Conservation (phyloP, 2,113 vertebrate genomes). For the Andinoacara biseriatus region DNA sequence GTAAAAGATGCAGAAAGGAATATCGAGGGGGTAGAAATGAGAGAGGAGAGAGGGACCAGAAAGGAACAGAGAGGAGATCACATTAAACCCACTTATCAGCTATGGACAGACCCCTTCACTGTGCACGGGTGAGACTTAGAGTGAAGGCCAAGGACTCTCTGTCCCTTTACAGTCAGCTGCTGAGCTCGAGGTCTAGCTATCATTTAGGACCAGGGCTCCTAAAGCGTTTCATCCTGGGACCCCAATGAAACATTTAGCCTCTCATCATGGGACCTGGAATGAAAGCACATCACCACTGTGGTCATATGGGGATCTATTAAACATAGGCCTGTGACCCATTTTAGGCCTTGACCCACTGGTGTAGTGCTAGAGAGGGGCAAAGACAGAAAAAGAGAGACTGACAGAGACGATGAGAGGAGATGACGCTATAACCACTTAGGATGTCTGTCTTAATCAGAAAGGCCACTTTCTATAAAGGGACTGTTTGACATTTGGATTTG, state of each 20-base stretch:
- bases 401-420: slow-evolving; percentile 30
- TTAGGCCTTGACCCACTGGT: slow-evolving; percentile 64
- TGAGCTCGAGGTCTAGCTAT: slow-evolving; percentile 64
- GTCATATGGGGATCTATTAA: slow-evolving; percentile 69
- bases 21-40: slow-evolving; percentile 19
- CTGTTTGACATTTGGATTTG: slow-evolving; percentile 55
- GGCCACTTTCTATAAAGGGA: slow-evolving; percentile 28
- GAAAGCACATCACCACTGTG: slow-evolving; percentile 52
- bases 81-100: slow-evolving; percentile 78
- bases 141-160: slow-evolving; percentile 65
- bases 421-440: slow-evolving; percentile 55
- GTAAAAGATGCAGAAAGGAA: slow-evolving; percentile 10
- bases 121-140: slow-evolving; percentile 65
- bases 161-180: slow-evolving; percentile 36
- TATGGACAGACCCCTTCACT: slow-evolving; percentile 60
- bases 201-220: slow-evolving; percentile 67
- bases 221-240: slow-evolving; percentile 69
- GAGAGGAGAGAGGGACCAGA: slow-evolving; percentile 28
- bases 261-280: slow-evolving; percentile 61
- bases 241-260: slow-evolving; percentile 69
- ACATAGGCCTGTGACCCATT: slow-evolving; percentile 71
- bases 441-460: slow-evolving; percentile 51
- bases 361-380: slow-evolving; percentile 1
- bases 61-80: slow-evolving; percentile 56
- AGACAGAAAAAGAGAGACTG: not conserved